Conservation (phyloP, 2,113 vertebrate genomes). For the Mustelus asterias region DNA sequence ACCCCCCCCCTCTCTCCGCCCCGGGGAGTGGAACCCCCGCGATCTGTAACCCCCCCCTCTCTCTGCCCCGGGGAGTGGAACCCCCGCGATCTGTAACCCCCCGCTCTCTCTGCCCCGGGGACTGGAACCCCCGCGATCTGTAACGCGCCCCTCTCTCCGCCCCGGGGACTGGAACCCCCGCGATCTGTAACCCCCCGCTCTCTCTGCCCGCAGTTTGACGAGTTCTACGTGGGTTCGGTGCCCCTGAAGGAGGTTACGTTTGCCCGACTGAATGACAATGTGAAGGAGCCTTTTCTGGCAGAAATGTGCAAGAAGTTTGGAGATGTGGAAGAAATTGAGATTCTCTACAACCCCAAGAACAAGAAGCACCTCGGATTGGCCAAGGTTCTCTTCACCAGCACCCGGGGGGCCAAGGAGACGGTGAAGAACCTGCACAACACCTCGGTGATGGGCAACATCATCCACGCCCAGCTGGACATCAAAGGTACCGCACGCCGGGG, state of each 20-base stretch:
- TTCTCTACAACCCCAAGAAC: constrained; percentile 80
- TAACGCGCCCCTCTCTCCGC: no score
- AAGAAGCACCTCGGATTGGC: constrained; percentile 85
- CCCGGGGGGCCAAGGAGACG: constrained; percentile 80
- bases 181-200: no score
- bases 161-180: no score
- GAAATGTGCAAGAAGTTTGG: constrained; percentile 92
- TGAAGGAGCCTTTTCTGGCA: constrained; percentile 80
- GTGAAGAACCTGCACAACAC: constrained; percentile 86
- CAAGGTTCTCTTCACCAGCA: constrained; percentile 80
- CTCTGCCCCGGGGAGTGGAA: no score
- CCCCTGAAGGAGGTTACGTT: constrained; percentile 91
- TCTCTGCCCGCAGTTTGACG: constrained; percentile 64
- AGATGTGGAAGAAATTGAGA: constrained; percentile 87
- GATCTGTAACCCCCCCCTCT: no score
- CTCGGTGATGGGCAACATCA: constrained; percentile 87
- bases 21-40: no score
- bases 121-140: no score
- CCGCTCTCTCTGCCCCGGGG: no score
- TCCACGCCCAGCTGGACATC: constrained; percentile 83
- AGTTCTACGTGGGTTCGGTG: constrained; percentile 83
- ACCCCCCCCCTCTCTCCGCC: no score
- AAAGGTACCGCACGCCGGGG: constrained; percentile 73
- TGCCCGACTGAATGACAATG: constrained; percentile 85
- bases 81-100: no score